Evolutionary conservation across 2,113 vertebrate genomes (phyloP), one percentile per base, ranked within the genome.

Genomic region (Carassius auratus): DNA sequence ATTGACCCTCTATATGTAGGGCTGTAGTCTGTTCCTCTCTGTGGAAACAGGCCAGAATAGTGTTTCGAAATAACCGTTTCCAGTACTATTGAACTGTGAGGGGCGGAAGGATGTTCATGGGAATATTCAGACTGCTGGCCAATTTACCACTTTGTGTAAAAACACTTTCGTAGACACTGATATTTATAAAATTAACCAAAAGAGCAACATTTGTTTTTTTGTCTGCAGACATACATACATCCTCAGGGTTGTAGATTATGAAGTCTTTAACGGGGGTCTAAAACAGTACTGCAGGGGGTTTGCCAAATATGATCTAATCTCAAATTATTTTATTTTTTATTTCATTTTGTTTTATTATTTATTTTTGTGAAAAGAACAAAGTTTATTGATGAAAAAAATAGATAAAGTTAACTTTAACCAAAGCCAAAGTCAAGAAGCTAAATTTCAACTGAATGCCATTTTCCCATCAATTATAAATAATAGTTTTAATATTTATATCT

Each of bases 1-100:
- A 85, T 73, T 85, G 84, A 36, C 69, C 64, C 69, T 69, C 81
- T 78, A 14, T 80, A 64, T 1, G 77, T 38, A 80, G 77, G 36
- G 33, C 33, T 80, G 21, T 80, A 26, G 38, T 80, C 38, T 81
- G 76, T 78, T 85, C 75, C 74, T 55, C 23, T 50, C 73, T 52
- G 38, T 76, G 83, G 75, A 62, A 33, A 71, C 19, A 57, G 75
- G 33, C 75, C 76, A 71, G 82, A 83, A 71, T 15, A 52, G 23
- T 71, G 38, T 19, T 36, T 55, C 50, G 42, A 86, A 76, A 82
- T 66, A 66, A 73, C 33, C 1, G 19, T 38, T 61, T 52, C 55
- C 57, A 26, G 23, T 81, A 8, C 21, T 62, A 80, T 48, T 82
- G 14, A 38, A 38, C 62, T 66, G 71, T 14, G 71, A 45, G 42